Base-by-base conservation (phyloP, 2,113 vertebrate genomes). In the Nothobranchius kuhntae region DNA sequence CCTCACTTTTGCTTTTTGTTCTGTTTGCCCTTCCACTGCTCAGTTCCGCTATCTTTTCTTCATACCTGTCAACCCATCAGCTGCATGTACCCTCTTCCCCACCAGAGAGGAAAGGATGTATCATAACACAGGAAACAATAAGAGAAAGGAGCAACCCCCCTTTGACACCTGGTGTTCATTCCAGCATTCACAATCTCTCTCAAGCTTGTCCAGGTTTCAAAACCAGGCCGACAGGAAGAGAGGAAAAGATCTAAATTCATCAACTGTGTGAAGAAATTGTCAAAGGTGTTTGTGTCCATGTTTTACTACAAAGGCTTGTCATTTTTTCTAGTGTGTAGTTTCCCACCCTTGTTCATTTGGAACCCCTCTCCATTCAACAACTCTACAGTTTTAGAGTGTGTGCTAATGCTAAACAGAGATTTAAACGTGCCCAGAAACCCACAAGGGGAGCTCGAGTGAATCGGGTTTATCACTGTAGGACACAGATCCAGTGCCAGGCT, bases 401-500 rank as follows among this genome's bases (percentile, higher is more conserved):
- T 10, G 14, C 38, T 73, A 53, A 75, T 56, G 67, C 66, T 68
- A 46, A 82, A 65, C 57, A 65, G 62, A 85, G 55, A 69, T 80
- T 78, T 62, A 61, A 40, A 48, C 66, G 0, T 13, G 40, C 75
- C 78, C 79, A 86, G 63, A 61, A 59, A 78, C 77, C 55, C 46
- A 24, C 78, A 75, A 65, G 69, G 72, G 65, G 61, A 83, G 79
- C 77, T 45, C 13, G 75, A 79, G 71, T n/a, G 53, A 78, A 57
- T 77, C n/a, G 36, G 73, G 87, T 76, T 84, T 81, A 77, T 76
- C 84, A n/a, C 84, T 47, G 46, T 65, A 68, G 82, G 82, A 76
- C 77, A 12, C 0, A 7, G 61, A 54, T 61, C 47, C 2, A 3
- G 8, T 80, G 79, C 83, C 82, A 86, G 77, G 60, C 63, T 73